Percentiles rank a stretch among this genome's conserved stretches.
phyloP scores from a whole-genome alignment of 2,113 vertebrate genomes.

The Thamnaconus septentrionalis region DNA sequence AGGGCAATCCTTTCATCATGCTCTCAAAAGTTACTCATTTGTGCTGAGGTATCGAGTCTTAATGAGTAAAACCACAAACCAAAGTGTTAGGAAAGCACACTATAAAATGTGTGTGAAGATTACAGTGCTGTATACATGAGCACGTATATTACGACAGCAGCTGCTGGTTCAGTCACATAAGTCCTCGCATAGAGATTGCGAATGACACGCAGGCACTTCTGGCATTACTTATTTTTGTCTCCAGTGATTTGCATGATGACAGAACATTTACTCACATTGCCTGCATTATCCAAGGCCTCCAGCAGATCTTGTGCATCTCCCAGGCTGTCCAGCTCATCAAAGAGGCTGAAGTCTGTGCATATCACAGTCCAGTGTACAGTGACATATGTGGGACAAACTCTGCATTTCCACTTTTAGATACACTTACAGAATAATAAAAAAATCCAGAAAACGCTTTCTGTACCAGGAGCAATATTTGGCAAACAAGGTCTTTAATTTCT shows the following conservation, averaged over 20 bases:
- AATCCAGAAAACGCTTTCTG: too few species aligned
- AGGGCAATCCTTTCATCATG: too few species aligned
- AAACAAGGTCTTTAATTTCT: too few species aligned
- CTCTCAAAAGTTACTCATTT: too few species aligned
- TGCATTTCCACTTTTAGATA: too few species aligned
- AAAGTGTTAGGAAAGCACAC: background rate
- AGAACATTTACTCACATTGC: conserved; percentile 77
- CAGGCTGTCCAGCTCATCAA: conserved; percentile 85
- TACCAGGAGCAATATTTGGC: too few species aligned
- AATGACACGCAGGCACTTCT: background rate
- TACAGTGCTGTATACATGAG: too few species aligned
- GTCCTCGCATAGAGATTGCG: background rate
- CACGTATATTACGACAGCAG: background rate
- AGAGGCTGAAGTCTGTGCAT: conserved; percentile 82
- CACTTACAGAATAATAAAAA: too few species aligned
- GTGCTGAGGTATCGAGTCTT: too few species aligned
- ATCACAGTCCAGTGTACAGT: background rate
- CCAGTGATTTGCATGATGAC: conserved; percentile 5
- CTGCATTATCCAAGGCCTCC: conserved; percentile 63
- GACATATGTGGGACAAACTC: too few species aligned
- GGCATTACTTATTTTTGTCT: background rate
- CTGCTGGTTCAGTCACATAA: background rate
- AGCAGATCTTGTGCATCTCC: conserved; percentile 79
- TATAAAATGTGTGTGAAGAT: background rate
- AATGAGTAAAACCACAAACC: too few species aligned